phyloP scores from a whole-genome alignment of 2,797 vertebrate genomes.

The Artibeus jamaicensis region DNA sequence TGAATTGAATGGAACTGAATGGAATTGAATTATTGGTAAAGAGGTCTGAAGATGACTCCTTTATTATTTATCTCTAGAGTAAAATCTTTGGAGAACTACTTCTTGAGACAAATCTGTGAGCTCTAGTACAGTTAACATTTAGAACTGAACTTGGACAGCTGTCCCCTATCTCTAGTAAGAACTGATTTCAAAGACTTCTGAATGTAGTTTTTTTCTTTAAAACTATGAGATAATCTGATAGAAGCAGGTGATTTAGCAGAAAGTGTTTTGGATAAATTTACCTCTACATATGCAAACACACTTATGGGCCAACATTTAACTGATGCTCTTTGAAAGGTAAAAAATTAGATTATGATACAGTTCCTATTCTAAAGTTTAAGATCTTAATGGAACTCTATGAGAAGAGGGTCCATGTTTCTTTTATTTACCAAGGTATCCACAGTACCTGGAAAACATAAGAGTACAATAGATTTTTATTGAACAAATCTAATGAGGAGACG shows the following conservation, averaged over 20 bases:
- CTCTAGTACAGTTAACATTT: slow-evolving; percentile 46
- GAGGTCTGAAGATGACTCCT: slow-evolving; percentile 33
- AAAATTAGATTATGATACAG: background rate
- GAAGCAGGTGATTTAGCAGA: background rate
- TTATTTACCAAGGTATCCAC: background rate
- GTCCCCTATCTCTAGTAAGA: slow-evolving; percentile 28
- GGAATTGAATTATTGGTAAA: slow-evolving; percentile 58
- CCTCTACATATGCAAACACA: background rate
- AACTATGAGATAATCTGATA: slow-evolving; percentile 12
- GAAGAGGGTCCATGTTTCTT: background rate
- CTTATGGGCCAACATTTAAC: background rate
- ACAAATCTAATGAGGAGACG: background rate
- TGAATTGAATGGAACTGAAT: slow-evolving; percentile 26
- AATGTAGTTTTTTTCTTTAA: slow-evolving; percentile 46
- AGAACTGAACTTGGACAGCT: slow-evolving; percentile 9
- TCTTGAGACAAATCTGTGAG: slow-evolving; percentile 46
- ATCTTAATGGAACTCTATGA: background rate
- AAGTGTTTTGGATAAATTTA: background rate
- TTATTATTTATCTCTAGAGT: slow-evolving; percentile 57
- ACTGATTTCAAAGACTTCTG: background rate
- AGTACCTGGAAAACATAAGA: background rate
- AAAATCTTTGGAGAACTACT: slow-evolving; percentile 50
- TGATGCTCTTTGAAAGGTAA: background rate
- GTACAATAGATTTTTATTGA: background rate
- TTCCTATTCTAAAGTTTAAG: slow-evolving; percentile 17